These are phyloP conservation scores for Montifringilla adamsi DNA, from an alignment of 2,113 vertebrate species.

Conservation along the genomic window DNA sequence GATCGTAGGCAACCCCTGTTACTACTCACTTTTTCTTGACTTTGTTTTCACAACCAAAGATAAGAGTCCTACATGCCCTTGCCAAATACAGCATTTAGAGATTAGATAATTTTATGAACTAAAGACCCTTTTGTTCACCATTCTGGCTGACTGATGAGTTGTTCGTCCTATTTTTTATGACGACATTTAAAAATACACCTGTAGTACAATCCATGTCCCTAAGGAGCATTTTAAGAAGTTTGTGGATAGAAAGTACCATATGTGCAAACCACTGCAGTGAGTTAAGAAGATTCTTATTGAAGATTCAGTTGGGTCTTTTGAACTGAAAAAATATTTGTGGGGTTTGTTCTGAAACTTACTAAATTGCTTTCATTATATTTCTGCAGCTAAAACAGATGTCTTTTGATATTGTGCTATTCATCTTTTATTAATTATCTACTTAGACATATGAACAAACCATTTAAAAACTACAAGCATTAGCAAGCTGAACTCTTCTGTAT, in stretches of 20 bases:
- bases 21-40: neutral
- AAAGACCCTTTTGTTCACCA: conserved; percentile 37
- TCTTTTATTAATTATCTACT: conserved; percentile 69
- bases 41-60: neutral
- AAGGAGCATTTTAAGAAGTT: conserved; percentile 19
- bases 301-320: conserved; percentile 41
- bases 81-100: neutral
- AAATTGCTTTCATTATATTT: conserved; percentile 71
- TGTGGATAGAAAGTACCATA: neutral
- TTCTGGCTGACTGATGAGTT: conserved; percentile 14
- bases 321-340: conserved; percentile 56
- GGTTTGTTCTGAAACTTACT: conserved; percentile 66
- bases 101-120: neutral
- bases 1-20: neutral
- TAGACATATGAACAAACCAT: conserved; percentile 53
- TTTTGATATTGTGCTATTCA: conserved; percentile 61
- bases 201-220: neutral
- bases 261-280: neutral
- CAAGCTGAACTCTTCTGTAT: conserved; percentile 8
- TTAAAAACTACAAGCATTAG: conserved; percentile 34
- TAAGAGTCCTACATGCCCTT: neutral
- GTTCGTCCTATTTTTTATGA: neutral
- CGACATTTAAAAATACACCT: neutral
- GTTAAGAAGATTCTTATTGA: conserved; percentile 50
- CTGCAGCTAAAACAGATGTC: conserved; percentile 64